Evolutionary conservation across 2,888 invertebrate species (phyloP).

Genomic region (Drosophila algonquin): DNA sequence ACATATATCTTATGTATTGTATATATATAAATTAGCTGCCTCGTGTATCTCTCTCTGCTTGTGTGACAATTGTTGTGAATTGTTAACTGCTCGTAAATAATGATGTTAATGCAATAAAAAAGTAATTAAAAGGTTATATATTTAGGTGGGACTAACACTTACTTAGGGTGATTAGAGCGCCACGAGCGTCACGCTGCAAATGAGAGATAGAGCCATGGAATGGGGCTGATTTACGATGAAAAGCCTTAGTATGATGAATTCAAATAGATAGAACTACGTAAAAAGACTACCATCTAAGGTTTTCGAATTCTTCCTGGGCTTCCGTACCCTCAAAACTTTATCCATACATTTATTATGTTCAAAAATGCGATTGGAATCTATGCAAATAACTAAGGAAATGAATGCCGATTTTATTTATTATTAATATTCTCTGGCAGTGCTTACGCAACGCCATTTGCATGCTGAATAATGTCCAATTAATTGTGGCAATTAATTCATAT

Average conservation of each 20-base stretch:
- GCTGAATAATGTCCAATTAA: conserved; percentile 33
- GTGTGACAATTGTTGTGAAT: conserved; percentile 5
- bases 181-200: conserved; percentile 52
- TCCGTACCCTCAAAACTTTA: background rate
- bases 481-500: conserved; percentile 47
- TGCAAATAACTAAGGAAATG: background rate
- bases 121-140: conserved; percentile 12
- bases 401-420: background rate
- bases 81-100: conserved; percentile 14
- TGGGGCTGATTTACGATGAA: conserved; percentile 44
- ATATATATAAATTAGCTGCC: conserved; percentile 1
- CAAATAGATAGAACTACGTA: no score
- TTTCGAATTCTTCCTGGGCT: no score
- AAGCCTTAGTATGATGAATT: conserved; percentile 3
- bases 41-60: background rate
- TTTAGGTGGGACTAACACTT: conserved; percentile 11
- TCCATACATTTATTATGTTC: background rate
- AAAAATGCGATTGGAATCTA: background rate
- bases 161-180: conserved; percentile 54
- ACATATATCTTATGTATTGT: background rate
- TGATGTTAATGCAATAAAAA: background rate
- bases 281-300: background rate
- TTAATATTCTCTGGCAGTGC: background rate
- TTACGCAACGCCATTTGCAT: conserved; percentile 24
- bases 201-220: conserved; percentile 17